phyloP scores from a whole-genome alignment of 2,113 vertebrate species.

The Microtus richardsoni region DNA sequence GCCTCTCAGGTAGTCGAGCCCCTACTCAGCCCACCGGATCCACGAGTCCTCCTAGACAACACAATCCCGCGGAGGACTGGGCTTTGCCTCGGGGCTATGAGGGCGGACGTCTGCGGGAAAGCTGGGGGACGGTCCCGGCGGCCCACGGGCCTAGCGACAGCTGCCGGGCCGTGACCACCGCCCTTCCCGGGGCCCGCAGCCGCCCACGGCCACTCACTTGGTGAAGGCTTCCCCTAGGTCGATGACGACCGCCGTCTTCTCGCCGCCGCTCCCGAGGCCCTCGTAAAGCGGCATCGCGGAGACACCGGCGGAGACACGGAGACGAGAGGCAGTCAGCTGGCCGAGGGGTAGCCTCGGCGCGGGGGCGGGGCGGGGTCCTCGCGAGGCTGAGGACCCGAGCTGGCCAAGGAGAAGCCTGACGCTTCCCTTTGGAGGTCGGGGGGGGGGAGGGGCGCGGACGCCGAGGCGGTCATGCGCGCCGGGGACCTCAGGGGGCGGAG shows the following conservation, averaged over 20 bases:
- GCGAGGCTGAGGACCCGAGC: background rate
- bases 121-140: fast-evolving
- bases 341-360: background rate
- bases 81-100: background rate
- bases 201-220: slow-evolving; percentile 90
- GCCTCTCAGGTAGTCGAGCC: background rate
- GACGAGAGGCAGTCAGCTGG: fast-evolving
- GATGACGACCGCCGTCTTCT: slow-evolving; percentile 96
- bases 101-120: fast-evolving
- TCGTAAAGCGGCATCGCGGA: slow-evolving; percentile 94
- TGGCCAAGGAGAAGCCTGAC: slow-evolving; percentile 23
- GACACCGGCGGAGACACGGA: fast-evolving
- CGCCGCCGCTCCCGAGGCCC: slow-evolving; percentile 94
- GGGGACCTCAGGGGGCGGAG: slow-evolving; percentile 12
- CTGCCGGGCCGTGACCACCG: background rate
- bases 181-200: background rate
- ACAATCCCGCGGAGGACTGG: background rate
- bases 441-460: no score
- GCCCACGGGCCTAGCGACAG: fast-evolving
- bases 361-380: slow-evolving; percentile 27
- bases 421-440: fast-evolving
- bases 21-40: background rate
- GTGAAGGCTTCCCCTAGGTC: slow-evolving; percentile 96
- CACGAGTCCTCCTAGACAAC: background rate
- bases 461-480: slow-evolving; percentile 6